phyloP scores from a whole-genome alignment of 1,140 invertebrate genomes.

The Telenomus remus region DNA sequence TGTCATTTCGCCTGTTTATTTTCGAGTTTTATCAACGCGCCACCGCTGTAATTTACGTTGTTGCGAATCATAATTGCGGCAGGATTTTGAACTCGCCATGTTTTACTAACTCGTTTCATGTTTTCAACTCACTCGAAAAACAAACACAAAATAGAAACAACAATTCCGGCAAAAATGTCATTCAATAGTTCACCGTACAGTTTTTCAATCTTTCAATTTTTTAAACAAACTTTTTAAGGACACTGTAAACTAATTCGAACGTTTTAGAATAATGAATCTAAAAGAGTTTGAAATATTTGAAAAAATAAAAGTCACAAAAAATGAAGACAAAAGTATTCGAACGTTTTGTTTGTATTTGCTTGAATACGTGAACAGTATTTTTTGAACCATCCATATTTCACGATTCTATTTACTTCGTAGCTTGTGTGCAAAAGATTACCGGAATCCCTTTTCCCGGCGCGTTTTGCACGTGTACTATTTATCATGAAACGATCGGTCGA shows the following conservation, averaged over 20 bases:
- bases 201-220: no score
- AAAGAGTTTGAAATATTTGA: no score
- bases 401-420: slow-evolving; percentile 30
- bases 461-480: slow-evolving; percentile 47
- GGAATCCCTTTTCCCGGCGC: slow-evolving; percentile 38
- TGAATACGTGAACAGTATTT: no score
- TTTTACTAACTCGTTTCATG: background rate
- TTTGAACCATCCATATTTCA: slow-evolving; percentile 32
- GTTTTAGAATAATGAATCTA: no score
- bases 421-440: slow-evolving; percentile 41
- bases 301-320: no score
- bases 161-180: no score
- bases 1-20: slow-evolving; percentile 53
- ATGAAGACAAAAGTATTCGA: no score
- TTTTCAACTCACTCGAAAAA: background rate
- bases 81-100: slow-evolving; percentile 17
- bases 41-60: slow-evolving; percentile 45
- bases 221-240: no score
- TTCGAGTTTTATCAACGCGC: slow-evolving; percentile 52
- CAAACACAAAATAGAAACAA: no score
- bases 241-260: no score
- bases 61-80: slow-evolving; percentile 52
- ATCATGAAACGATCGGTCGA: slow-evolving; percentile 49
- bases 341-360: no score
- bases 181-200: no score